Conservation (phyloP, 1,140 invertebrate genomes). For the Plutomurus gul region DNA sequence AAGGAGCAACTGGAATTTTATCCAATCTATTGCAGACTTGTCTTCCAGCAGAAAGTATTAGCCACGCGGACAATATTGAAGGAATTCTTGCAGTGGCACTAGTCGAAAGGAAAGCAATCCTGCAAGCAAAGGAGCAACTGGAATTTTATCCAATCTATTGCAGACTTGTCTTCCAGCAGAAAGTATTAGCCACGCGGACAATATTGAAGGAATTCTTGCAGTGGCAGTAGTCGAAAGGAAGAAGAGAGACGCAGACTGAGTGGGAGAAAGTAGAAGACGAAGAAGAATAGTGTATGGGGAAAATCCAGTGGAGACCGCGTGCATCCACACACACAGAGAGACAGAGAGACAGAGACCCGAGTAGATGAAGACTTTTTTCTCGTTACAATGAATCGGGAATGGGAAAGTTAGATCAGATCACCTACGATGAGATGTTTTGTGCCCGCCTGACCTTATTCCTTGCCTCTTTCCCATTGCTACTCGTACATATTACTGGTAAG, state of each 20-base stretch:
- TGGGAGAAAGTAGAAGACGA: background rate
- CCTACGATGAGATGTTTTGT: conserved; percentile 11
- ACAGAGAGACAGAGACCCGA: background rate
- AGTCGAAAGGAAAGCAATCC: background rate
- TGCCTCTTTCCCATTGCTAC: background rate
- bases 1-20: conserved; percentile 8
- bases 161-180: background rate
- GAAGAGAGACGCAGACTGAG: background rate
- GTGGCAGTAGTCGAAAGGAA: background rate
- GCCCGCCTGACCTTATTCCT: background rate
- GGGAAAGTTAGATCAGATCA: conserved; percentile 17
- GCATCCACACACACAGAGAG: background rate
- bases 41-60: conserved; percentile 1
- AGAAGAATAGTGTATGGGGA: background rate
- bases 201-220: conserved; percentile 6
- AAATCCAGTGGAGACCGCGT: background rate
- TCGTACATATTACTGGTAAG: background rate
- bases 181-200: conserved; percentile 18
- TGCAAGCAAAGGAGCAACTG: background rate
- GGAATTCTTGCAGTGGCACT: background rate
- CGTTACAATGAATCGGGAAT: conserved; percentile 15
- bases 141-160: background rate
- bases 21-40: conserved; percentile 5
- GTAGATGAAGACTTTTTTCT: conserved; percentile 22
- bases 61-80: conserved; percentile 18